phyloP scores from a whole-genome alignment of 1,140 invertebrate species.

The Polypedilum pembai region DNA sequence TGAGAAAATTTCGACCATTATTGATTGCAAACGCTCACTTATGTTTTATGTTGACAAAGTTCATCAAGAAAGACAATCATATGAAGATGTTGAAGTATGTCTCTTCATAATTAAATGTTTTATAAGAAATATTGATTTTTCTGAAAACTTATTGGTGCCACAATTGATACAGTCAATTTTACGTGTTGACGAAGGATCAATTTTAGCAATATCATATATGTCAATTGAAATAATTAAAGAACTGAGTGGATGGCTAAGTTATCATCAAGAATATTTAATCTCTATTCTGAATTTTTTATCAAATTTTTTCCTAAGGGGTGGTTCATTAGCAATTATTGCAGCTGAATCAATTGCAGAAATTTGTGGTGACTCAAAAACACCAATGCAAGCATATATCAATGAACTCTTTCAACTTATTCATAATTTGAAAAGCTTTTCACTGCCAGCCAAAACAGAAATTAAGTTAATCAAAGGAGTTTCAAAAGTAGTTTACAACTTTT shows the following conservation, averaged over 20 bases:
- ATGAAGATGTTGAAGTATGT: background rate
- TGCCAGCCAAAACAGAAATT: background rate
- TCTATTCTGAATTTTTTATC: background rate
- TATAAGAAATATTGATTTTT: background rate
- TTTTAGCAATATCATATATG: background rate
- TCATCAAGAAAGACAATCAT: background rate
- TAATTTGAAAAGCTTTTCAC: background rate
- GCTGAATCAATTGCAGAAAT: background rate
- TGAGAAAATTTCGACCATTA: too few species aligned
- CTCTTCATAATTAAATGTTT: background rate
- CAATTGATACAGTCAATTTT: background rate
- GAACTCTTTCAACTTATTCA: background rate
- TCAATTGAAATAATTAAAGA: background rate
- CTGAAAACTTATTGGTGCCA: background rate
- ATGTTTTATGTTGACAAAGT: too few species aligned
- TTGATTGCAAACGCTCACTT: too few species aligned
- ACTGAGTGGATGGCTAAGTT: background rate
- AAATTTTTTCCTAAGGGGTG: background rate
- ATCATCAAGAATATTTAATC: background rate
- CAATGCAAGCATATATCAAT: background rate
- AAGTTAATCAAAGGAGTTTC: background rate
- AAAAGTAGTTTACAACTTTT: background rate
- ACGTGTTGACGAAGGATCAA: background rate
- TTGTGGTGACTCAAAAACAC: background rate
- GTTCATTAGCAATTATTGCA: background rate